Base-by-base conservation (phyloP, 2,888 invertebrate species). In the Pachydiplax longipennis region DNA sequence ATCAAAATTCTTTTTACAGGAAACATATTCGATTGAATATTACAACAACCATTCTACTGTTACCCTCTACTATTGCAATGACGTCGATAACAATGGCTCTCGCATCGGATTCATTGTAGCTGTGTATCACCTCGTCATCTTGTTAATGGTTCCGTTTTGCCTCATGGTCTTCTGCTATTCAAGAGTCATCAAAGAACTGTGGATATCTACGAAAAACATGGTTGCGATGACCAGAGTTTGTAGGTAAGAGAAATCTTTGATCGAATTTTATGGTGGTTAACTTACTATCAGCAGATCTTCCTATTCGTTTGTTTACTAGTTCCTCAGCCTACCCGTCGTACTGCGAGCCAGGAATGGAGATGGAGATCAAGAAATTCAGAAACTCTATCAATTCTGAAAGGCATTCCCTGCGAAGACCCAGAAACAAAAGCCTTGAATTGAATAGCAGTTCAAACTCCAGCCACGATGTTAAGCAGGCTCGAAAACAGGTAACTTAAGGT, bases 121-220 rank as follows among this genome's bases (percentile, higher is more conserved):
- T 15, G 92, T 93, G 53, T 94, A 94, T 91, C 93, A 94, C 91
- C 92, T 94, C 35, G 91, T 93, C 83, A 92, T 93, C 25, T 92
- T 94, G 65, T 94, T 94, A 91, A 92, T 92, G 5, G 92, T 93
- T 5, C 94, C 94, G 0, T 93, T 93, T 3, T 91, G 93, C 44
- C 92, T 94, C 44, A 94, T 94, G 94, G 92, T 93, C 90, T 92
- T 93, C 82, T 94, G 94, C 92, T 94, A 94, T 92, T 92, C 93
- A 6, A 93, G 92, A 91, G 94, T 94, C 53, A 94, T 94, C 91
- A 92, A 93, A 44, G 94, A 93, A 90, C 93, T 94, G 13, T 94
- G 94, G 94, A 92, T 92, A 82, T 94, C 94, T 90, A 94, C 94
- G 0, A 92, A 93, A 87, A 94, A 93, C 90, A 94, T 94, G 92